Base-by-base conservation (phyloP, 2,113 vertebrate genomes). In the Hemichromis elongatus region DNA sequence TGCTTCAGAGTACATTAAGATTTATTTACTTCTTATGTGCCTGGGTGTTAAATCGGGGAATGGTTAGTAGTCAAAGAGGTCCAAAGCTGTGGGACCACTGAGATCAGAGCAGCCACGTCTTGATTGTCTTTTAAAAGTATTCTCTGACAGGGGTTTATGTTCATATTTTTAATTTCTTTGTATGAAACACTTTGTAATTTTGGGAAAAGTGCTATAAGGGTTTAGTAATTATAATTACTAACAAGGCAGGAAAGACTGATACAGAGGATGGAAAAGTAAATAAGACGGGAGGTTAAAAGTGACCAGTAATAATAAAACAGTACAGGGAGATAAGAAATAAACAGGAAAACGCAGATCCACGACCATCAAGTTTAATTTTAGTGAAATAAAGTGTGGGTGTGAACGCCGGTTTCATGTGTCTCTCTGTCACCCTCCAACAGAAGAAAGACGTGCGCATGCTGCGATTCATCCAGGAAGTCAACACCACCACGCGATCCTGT, bases 381-480 rank as follows among this genome's bases (percentile, higher is more conserved):
- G 40, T 45, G 14, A 70, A 28, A 45, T 70, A 70, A 70, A 26
- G 26, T 50, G 42, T 0, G 0, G 30, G 24, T n/a, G 26, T 45
- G 0, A 45, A 24, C 0, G 16, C 40, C 0, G 1, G 54, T 47
- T 37, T 9, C 42, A 21, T 14, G 13, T 33, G 56, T 86, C 53
- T 82, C n/a, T 19, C 7, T 87, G 35, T 90, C 42, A 3, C 37
- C 2, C 70, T 63, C 42, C 79, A 35, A 93, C 96, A 99, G 98
- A 99, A 98, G 95, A 99, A 99, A 94, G 97, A 98, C 1, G 97
- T 98, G 91, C 96, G 96, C 93, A 99, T 98, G 98, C 96, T 99
- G 88, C 97, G 98, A 90, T 98, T 99, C 95, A 99, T 99, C 95
- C 98, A 99, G 96, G 98, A 99, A 95, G 97, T 99, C 94, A 99